Evolutionary conservation across 30 jellyfish, hydroid and myxozoan genomes (phyloP), one percentile per base, ranked within the genome.

Genomic region (Pelagia noctiluca): DNA sequence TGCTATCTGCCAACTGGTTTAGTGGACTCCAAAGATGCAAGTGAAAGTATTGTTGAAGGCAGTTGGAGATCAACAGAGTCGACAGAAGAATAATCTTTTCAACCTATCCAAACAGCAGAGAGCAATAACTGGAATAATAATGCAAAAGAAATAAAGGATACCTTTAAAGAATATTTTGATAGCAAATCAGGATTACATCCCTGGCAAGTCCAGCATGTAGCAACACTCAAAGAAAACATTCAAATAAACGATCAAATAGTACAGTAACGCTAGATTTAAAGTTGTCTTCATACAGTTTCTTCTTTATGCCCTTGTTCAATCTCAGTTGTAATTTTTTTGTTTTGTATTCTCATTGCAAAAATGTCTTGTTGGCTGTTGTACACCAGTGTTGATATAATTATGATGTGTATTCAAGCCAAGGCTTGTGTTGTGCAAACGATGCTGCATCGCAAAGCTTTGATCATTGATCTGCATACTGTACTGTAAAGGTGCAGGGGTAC

Each of bases 171-270:
- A n/a, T n/a, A n/a, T n/a, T n/a, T n/a, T n/a, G n/a, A 67, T 67
- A 30, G 61, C 62, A 18, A 31, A 35, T 37, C 62, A 18, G 80
- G 80, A 28, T 67, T 62, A 67, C 62, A 29, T 35, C 35, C 63
- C 60, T 67, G 80, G 80, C 80, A 67, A 35, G 19, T 24, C 8
- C 23, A 67, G 35, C 60, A 67, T 67, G 80, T 67, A 8, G 34
- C 19, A 25, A 67, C 80, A 28, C 19, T 67, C 31, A 67, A 16
- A 67, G 19, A 67, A 67, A 67, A 28, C 19, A 29, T 8, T 24
- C 49, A 67, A 67, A 28, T 67, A 29, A 29, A 67, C 35, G 23
- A 18, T 18, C 35, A 5, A 8, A 35, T 24, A 67, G 8, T 19
- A 3, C 61, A 29, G 60, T 28, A 13, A 7, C 26, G 19, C 31